A percentile compares a stretch with the other conserved stretches of the same genome.
Evolutionary conservation across 2,888 invertebrate species (phyloP).

Genomic region (Temnothorax rugatulus): DNA sequence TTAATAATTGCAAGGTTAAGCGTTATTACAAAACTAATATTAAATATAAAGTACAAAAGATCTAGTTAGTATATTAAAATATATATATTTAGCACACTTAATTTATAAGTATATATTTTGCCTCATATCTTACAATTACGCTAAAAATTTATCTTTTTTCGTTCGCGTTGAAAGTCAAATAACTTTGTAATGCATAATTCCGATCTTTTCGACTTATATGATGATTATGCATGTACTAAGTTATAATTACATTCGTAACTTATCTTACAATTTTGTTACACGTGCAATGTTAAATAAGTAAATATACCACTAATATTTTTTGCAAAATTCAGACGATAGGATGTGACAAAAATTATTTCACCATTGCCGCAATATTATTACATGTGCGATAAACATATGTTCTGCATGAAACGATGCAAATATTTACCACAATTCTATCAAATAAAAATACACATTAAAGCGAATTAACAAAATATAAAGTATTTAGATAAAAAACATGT

Average conservation of each 20-base stretch:
- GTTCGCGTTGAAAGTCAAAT: background rate
- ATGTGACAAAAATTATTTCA: background rate
- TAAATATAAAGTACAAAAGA: background rate
- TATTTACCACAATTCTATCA: background rate
- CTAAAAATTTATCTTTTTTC: background rate
- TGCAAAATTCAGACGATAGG: background rate
- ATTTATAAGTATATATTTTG: background rate
- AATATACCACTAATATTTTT: background rate
- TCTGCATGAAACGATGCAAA: background rate
- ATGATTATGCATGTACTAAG: background rate
- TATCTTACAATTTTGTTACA: background rate
- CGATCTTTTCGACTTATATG: background rate
- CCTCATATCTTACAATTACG: background rate
- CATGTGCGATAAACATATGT: background rate
- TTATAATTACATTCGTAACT: background rate
- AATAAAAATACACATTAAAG: background rate
- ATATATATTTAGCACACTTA: background rate
- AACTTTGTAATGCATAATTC: background rate
- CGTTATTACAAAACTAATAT: background rate
- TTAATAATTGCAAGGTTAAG: background rate
- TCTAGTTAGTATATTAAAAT: background rate
- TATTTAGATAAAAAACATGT: background rate
- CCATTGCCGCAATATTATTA: background rate
- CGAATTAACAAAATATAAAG: background rate
- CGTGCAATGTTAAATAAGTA: background rate